Evolutionary conservation across 2,888 invertebrate species (phyloP).

Genomic region (Drosophila histrio): DNA sequence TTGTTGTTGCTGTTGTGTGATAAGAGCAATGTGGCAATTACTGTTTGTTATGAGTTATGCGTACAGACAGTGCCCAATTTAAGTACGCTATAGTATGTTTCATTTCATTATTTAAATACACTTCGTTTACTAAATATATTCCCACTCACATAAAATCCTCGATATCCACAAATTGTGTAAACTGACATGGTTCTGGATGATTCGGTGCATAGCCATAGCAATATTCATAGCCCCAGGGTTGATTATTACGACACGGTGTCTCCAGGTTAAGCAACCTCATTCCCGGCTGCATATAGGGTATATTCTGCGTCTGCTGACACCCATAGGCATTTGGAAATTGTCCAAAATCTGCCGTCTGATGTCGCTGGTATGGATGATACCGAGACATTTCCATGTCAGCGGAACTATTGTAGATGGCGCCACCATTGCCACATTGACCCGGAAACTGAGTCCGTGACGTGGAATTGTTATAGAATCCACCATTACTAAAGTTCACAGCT

Average conservation of each 20-base stretch:
- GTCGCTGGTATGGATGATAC: conserved; percentile 68
- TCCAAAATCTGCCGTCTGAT: conserved; percentile 6
- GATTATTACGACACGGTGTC: conserved; percentile 85
- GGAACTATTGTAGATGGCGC: conserved; percentile 17
- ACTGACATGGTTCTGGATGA: conserved; percentile 87
- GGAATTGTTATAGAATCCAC: conserved; percentile 42
- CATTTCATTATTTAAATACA: not conserved
- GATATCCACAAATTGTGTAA: conserved; percentile 88
- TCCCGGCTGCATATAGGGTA: conserved; percentile 26
- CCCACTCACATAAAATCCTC: conserved; percentile 91
- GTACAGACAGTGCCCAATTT: conserved; percentile 4
- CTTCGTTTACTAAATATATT: not conserved
- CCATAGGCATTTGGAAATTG: conserved; percentile 20
- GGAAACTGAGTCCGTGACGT: not conserved
- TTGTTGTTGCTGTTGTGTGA: conserved; percentile 25
- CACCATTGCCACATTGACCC: not conserved
- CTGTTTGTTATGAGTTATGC: conserved; percentile 26
- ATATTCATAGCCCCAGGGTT: conserved; percentile 87
- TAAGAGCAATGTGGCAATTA: conserved; percentile 38
- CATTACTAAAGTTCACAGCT: conserved; percentile 64
- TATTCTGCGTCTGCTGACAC: conserved; percentile 4
- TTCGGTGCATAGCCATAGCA: conserved; percentile 87
- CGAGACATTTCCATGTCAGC: conserved; percentile 19
- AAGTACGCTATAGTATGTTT: not conserved
- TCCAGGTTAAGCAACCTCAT: conserved; percentile 38